Evolutionary conservation across 2,888 invertebrate species (phyloP).

Genomic region (Atherix ibis): DNA sequence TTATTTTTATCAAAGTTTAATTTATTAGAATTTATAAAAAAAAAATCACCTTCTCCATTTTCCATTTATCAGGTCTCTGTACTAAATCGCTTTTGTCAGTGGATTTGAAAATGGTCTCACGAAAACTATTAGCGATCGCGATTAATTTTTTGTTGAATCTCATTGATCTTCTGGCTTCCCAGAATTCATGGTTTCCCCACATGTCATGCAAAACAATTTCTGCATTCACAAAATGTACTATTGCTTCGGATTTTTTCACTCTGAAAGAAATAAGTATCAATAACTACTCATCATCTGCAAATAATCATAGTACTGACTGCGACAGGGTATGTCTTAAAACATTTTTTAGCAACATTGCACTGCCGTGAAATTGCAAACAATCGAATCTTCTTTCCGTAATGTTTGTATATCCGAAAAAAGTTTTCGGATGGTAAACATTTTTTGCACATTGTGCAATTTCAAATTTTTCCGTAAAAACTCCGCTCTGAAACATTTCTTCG

Average conservation of each 20-base stretch:
- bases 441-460: constrained; percentile 39
- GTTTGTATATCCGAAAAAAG: constrained; percentile 58
- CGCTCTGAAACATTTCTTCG: constrained; percentile 66
- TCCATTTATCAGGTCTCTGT: constrained; percentile 44
- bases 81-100: constrained; percentile 42
- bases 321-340: constrained; percentile 34
- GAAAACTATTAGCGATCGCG: constrained; percentile 50
- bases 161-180: constrained; percentile 84
- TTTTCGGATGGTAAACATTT: constrained; percentile 17
- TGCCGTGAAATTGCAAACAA: constrained; percentile 77
- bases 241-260: constrained; percentile 10
- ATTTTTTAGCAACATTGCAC: constrained; percentile 44
- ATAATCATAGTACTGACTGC: constrained; percentile 1
- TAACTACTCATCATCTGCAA: constrained; percentile 1
- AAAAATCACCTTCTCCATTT: constrained; percentile 39
- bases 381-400: constrained; percentile 31
- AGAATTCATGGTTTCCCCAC: constrained; percentile 72
- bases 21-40: too few species aligned
- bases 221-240: constrained; percentile 39
- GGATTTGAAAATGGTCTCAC: constrained; percentile 45
- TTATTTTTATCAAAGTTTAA: constrained; percentile 6
- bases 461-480: constrained; percentile 71
- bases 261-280: neutral
- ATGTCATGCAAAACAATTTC: constrained; percentile 75
- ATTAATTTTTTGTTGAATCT: constrained; percentile 58